Conservation (phyloP, 2,113 vertebrate species). For the Alces alces region DNA sequence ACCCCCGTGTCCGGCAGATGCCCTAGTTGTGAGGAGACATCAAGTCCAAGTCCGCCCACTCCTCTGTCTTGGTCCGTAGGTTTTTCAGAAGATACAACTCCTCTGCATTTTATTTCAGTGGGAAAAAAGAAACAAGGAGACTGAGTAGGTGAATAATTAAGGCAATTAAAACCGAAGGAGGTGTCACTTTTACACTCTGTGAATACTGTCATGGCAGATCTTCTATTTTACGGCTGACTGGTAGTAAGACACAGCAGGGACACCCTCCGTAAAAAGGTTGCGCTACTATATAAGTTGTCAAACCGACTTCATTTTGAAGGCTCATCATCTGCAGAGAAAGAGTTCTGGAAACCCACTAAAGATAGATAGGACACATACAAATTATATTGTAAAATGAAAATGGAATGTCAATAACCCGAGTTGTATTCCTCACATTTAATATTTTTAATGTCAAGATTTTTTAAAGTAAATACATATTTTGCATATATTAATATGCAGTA, state of each 20-base stretch:
- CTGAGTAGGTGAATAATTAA: constrained; percentile 40
- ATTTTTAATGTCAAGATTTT: background rate
- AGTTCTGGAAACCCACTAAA: background rate
- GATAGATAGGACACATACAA: constrained; percentile 21
- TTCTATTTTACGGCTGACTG: constrained; percentile 42
- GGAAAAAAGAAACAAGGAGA: background rate
- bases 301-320: constrained; percentile 49
- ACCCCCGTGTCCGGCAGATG: fast-evolving
- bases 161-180: constrained; percentile 46
- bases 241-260: constrained; percentile 46
- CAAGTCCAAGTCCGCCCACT: background rate
- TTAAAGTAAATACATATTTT: background rate
- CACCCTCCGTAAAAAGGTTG: background rate
- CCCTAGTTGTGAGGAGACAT: background rate
- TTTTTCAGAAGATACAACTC: constrained; percentile 32
- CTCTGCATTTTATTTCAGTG: background rate
- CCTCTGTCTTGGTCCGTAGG: background rate
- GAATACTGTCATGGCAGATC: background rate
- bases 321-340: background rate
- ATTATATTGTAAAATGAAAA: background rate
- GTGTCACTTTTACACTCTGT: constrained; percentile 42
- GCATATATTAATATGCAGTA: background rate
- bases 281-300: constrained; percentile 36
- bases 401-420: background rate
- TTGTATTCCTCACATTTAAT: background rate